A percentile compares a stretch with the other conserved stretches of the same genome.
Evolutionary conservation across 2,797 vertebrate genomes (phyloP).

Genomic region (Mormyrops attenuatus): DNA sequence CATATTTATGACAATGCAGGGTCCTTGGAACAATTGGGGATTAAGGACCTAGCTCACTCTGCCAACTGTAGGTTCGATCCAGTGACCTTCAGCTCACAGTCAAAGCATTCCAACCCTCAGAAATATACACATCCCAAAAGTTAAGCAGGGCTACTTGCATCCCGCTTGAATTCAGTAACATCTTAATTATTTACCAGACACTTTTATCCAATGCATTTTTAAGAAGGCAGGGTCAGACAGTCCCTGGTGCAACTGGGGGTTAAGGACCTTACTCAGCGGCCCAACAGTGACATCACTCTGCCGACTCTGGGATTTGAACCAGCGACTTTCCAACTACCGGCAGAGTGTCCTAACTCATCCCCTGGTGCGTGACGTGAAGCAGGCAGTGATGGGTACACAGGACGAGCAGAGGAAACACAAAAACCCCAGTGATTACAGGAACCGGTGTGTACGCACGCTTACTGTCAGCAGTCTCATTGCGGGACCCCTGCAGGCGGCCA

Average conservation of each 20-base stretch:
- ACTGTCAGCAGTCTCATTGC: neutral
- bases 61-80: no score
- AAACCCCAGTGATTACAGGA: slow-evolving; percentile 1
- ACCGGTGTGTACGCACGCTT: neutral
- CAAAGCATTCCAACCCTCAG: no score
- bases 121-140: neutral
- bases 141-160: no score
- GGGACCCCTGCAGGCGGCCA: slow-evolving; percentile 28
- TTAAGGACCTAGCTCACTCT: no score
- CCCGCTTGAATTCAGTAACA: no score
- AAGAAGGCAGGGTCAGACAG: no score
- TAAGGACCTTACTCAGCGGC: neutral
- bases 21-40: neutral
- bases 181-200: no score
- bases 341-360: neutral
- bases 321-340: neutral
- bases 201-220: no score
- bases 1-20: neutral
- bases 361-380: neutral
- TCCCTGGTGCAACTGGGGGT: neutral
- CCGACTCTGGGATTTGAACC: neutral
- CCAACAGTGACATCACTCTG: neutral
- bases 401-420: neutral
- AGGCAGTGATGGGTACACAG: neutral
- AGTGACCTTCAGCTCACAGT: no score